Evolutionary conservation across 2,113 vertebrate species (phyloP), one percentile per base, ranked within the genome.

Genomic region (Carlito syrichta): DNA sequence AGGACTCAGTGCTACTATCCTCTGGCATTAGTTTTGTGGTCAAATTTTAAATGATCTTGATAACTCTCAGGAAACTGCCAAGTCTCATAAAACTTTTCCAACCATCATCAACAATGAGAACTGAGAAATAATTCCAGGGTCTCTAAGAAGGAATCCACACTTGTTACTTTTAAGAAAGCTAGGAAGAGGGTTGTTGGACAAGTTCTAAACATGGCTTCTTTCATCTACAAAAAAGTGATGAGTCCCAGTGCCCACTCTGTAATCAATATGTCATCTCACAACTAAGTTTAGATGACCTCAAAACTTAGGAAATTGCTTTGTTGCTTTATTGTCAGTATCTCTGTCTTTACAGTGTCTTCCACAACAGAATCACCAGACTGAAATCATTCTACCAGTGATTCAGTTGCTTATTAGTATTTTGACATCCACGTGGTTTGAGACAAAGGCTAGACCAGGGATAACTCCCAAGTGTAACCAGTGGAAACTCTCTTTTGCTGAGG

Each of bases 391-490:
- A 1, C 89, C 78, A 86, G 85, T 89, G 78, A 97, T 48, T 91
- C 89, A 92, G 96, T 92, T 86, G 69, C 96, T 95, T 94, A 74
- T 95, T 96, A 96, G 96, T 74, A 96, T 95, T 96, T 86, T 95
- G 91, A 96, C 78, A 84, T 91, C 91, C 96, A 96, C 73, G 91
- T 96, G 79, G 74, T 95, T 92, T 84, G 20, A 96, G 83, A 97
- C 93, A 93, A 96, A 95, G 84, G 38, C 96, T 48, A 88, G 94
- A 89, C 38, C 52, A 86, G 23, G 89, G 94, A 52, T 97, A 87
- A 95, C 40, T 97, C 95, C 89, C 89, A 94, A 96, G 74, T 60
- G 84, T 89, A 96, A 84, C 40, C 87, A 90, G 50, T 95, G 78
- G 88, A 97, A 97, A 96, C 56, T 89, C 45, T 91, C 45, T 93